A percentile compares a stretch with the other conserved stretches of the same genome.
phyloP scores from a whole-genome alignment of 2,797 vertebrate genomes.

The Acanthopagrus latus region DNA sequence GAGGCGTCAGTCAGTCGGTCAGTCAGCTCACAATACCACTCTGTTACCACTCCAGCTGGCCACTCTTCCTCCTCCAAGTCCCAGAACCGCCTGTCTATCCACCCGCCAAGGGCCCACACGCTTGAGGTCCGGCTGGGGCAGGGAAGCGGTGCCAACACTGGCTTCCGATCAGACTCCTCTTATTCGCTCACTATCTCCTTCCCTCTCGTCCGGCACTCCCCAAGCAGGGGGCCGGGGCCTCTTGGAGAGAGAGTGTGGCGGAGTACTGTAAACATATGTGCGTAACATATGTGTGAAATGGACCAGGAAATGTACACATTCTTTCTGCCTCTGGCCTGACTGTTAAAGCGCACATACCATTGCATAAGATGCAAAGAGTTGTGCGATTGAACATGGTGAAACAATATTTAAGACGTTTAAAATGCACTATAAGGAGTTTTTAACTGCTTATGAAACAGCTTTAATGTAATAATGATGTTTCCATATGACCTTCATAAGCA shows the following conservation, averaged over 20 bases:
- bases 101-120: conserved; percentile 59
- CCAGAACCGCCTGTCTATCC: conserved; percentile 56
- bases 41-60: conserved; percentile 79
- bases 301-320: conserved; percentile 55
- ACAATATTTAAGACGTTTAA: neutral
- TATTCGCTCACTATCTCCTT: conserved; percentile 47
- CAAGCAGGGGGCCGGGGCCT: conserved; percentile 50
- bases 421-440: too few relatives aligned
- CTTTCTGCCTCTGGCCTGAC: conserved; percentile 48
- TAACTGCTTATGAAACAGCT: too few relatives aligned
- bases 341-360: conserved; percentile 25
- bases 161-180: conserved; percentile 62
- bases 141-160: conserved; percentile 54
- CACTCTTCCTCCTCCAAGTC: conserved; percentile 50
- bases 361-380: conserved; percentile 23
- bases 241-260: conserved; percentile 47
- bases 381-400: conserved; percentile 5
- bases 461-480: too few relatives aligned
- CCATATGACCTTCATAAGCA: too few relatives aligned
- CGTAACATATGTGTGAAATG: conserved; percentile 69
- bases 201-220: conserved; percentile 15
- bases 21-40: conserved; percentile 78
- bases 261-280: conserved; percentile 68
- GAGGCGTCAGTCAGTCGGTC: conserved; percentile 72
- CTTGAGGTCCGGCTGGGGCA: conserved; percentile 58